These are phyloP conservation scores for Mandrillus leucophaeus DNA, from an alignment of 2,113 vertebrate species.

Conservation along the genomic window DNA sequence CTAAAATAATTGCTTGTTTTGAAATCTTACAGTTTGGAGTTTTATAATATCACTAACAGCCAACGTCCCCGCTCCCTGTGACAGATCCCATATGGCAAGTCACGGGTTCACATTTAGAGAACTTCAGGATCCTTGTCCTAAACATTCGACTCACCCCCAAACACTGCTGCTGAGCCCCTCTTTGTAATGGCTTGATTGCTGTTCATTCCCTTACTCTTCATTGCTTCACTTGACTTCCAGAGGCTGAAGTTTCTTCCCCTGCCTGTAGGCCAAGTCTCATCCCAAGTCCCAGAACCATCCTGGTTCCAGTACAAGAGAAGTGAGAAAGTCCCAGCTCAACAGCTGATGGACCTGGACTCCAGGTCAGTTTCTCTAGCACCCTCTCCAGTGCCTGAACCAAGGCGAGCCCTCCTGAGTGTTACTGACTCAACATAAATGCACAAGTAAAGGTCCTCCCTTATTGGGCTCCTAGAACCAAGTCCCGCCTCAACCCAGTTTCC, in stretches of 20 bases:
- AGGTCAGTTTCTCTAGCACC: neutral
- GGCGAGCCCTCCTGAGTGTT: neutral
- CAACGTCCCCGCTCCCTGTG: neutral
- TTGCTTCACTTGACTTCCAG: neutral
- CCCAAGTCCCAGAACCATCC: neutral
- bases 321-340: neutral
- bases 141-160: accelerated
- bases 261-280: accelerated
- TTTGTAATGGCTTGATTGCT: no score
- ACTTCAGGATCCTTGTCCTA: neutral
- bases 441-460: accelerated
- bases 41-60: neutral
- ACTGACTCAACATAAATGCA: accelerated
- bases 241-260: neutral
- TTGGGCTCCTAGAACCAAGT: neutral
- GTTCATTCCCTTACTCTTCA: neutral
- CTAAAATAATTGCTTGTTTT: conserved; percentile 76
- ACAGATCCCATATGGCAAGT: neutral
- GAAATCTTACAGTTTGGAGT: conserved; percentile 16
- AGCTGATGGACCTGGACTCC: no score
- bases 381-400: accelerated
- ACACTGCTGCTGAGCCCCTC: no score
- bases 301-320: neutral
- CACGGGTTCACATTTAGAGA: accelerated
- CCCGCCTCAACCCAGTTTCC: neutral